Base-by-base conservation (phyloP, 1,140 invertebrate genomes). In the Listronotus oregonensis region DNA sequence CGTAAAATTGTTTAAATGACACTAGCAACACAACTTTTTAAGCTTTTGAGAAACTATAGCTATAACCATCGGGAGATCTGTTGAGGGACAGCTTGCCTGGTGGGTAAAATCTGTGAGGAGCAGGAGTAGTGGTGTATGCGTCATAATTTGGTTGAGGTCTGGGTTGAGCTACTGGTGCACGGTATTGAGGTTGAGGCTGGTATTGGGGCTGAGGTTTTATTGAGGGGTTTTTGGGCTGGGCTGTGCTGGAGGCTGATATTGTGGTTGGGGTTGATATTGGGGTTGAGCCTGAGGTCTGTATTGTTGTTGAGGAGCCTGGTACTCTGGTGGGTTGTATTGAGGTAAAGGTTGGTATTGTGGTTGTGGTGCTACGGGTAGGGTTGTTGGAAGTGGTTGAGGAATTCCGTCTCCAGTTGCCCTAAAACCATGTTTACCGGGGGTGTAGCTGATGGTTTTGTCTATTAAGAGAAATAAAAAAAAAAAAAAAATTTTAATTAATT, bases 401-500 rank as follows among this genome's bases (percentile, higher is more conserved):
- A 94, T 85, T 75, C 92, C 90, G 75, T 93, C 91, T 43, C 92
- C 91, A 31, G 82, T 82, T 4, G 91, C 89, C 81, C 88, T 82
- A 81, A 89, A 89, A 67, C 86, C 93, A 76, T 93, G 87, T 78
- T 93, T 92, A 67, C 92, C 93, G 32, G 93, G 92, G 0, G 92
- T 90, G 77, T 95, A 95, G 32, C 86, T 86, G 64, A 95, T 87
- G 0, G 90, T 92, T n/a, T 66, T 90, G 86, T 68, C 87, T 66
- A 18, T 1, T 54, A 37, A 42, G 5, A 34, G 3, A 32, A 51
- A 21, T 51, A 85, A 37, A 39, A 37, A 27, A 27, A 27, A n/a
- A n/a, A n/a, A n/a, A n/a, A n/a, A n/a, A n/a, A n/a, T n/a, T n/a
- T 27, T n/a, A n/a, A n/a, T n/a, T n/a, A n/a, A n/a, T n/a, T n/a